These are phyloP conservation scores for Anabas testudineus DNA, from an alignment of 2,797 vertebrate species.

Conservation along the genomic window DNA sequence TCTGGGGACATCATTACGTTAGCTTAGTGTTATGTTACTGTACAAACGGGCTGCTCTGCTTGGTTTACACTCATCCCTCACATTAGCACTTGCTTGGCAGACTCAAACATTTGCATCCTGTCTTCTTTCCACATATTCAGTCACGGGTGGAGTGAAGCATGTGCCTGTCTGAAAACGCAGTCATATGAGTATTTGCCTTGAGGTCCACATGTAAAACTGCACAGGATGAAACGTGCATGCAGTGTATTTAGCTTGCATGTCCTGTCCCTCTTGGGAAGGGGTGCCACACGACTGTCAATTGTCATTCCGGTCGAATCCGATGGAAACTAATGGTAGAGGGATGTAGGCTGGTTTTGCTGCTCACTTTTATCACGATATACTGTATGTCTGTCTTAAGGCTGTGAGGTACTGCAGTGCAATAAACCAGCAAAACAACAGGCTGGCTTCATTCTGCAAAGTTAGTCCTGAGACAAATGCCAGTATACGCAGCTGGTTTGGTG, in stretches of 20 bases:
- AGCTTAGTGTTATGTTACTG: background rate
- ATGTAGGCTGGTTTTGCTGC: background rate
- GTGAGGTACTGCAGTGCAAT: background rate
- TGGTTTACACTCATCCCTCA: constrained; percentile 31
- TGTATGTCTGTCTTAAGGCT: background rate
- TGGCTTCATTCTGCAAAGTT: constrained; percentile 1
- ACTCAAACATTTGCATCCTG: constrained; percentile 24
- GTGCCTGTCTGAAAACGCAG: background rate
- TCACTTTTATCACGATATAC: background rate
- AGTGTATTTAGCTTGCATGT: constrained; percentile 16
- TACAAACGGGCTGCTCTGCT: constrained; percentile 24
- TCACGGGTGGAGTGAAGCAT: background rate
- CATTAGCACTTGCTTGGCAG: constrained; percentile 18
- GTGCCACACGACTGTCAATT: constrained; percentile 37
- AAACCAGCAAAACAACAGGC: background rate
- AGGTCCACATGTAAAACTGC: constrained; percentile 6
- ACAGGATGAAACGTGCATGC: constrained; percentile 7
- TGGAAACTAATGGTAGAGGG: background rate
- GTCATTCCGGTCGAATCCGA: constrained; percentile 38
- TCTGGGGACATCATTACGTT: background rate
- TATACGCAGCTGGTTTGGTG: constrained; percentile 12
- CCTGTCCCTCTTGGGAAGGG: background rate
- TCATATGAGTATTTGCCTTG: background rate
- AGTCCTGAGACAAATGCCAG: background rate
- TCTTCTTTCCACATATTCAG: constrained; percentile 14